Evolutionary conservation across 2,888 invertebrate species (phyloP).

Genomic region (Tipula unca): DNA sequence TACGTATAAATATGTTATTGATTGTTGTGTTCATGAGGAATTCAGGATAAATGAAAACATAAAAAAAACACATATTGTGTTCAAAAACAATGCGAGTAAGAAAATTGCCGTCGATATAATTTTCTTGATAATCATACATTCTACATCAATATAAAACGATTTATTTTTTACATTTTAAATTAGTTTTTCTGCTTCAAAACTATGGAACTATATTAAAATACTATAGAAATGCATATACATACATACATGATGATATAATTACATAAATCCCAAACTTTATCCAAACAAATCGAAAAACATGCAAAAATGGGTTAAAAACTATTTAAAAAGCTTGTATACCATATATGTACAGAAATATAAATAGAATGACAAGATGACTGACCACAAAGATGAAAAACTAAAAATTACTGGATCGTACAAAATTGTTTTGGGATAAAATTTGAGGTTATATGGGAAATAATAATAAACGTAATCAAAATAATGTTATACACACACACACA

Average conservation of each 20-base stretch:
- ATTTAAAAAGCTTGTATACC: background rate
- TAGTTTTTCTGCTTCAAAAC: background rate
- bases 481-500: background rate
- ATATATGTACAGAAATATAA: background rate
- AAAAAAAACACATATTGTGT: background rate
- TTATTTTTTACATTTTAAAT: background rate
- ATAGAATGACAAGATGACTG: background rate
- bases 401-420: background rate
- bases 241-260: background rate
- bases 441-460: background rate
- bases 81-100: background rate
- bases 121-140: too few relatives aligned
- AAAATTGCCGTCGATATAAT: background rate
- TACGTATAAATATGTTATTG: background rate
- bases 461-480: constrained; percentile 9
- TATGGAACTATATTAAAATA: too few relatives aligned
- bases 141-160: background rate
- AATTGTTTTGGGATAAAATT: background rate
- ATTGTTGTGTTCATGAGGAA: background rate
- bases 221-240: background rate
- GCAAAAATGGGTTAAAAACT: background rate
- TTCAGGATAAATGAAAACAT: background rate
- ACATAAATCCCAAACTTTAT: background rate
- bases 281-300: background rate
- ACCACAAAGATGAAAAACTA: background rate